These are phyloP conservation scores for Lasioglossum pauxillum DNA, from an alignment of 2,888 invertebrate species.

Conservation along the genomic window DNA sequence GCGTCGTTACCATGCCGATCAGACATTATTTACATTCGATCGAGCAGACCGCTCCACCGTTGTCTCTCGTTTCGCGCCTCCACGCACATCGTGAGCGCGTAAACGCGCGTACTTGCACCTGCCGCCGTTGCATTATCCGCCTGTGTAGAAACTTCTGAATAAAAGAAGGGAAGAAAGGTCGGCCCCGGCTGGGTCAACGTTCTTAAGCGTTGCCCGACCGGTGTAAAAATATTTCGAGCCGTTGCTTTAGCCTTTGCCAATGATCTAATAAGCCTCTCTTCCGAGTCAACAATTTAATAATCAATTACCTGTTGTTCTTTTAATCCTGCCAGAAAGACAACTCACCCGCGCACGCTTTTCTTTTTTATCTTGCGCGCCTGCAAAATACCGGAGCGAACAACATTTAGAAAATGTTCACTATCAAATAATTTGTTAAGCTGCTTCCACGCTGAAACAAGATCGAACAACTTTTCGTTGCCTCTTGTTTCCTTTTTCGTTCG, in stretches of 20 bases:
- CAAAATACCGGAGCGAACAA: background rate
- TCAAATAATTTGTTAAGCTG: no score
- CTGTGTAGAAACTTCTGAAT: constrained; percentile 54
- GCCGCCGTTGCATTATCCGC: constrained; percentile 58
- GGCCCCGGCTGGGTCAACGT: constrained; percentile 62
- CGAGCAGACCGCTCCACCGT: constrained; percentile 64
- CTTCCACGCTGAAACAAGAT: no score
- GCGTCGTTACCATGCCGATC: constrained; percentile 58
- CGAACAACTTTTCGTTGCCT: no score
- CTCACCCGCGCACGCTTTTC: background rate
- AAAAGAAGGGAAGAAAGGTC: constrained; percentile 61
- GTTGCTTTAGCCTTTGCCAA: constrained; percentile 9
- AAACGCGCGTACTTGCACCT: constrained; percentile 58
- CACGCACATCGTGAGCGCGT: constrained; percentile 67
- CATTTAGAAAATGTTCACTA: background rate
- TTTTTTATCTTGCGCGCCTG: background rate
- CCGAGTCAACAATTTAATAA: constrained; percentile 26
- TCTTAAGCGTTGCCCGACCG: constrained; percentile 35
- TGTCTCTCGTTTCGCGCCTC: constrained; percentile 69
- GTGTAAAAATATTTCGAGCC: constrained; percentile 46
- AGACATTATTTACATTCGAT: constrained; percentile 72
- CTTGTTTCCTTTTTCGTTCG: no score
- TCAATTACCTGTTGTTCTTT: constrained; percentile 25
- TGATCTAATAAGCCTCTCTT: constrained; percentile 31
- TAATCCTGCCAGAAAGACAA: background rate